Base-by-base conservation (phyloP, 2,113 vertebrate species). In the Capricornis sumatraensis region DNA sequence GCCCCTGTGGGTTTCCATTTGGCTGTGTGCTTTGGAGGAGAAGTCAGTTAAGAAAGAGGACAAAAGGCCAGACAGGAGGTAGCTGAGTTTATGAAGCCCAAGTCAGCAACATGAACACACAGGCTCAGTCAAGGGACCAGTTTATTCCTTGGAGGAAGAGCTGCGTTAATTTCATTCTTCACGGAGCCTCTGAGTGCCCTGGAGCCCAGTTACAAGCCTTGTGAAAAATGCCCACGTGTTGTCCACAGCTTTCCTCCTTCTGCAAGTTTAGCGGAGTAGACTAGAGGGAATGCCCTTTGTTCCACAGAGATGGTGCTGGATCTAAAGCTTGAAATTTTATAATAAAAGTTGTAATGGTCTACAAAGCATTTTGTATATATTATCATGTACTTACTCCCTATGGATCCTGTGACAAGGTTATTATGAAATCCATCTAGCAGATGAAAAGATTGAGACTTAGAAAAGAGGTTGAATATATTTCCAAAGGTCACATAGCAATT, bases 31-130 rank as follows among this genome's bases (percentile, higher is more conserved):
- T 96, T 93, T 98, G 93, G 81, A 76, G 53, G 28, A 96, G 60
- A 95, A 95, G 91, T 96, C 50, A 71, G 60, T 97, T 89, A 96
- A 83, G 94, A 95, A 95, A 96, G 94, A 74, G 43, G 62, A 76
- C 12, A 2, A 67, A 94, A 93, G 52, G 79, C 58, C 91, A 83
- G 52, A 52, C 0, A 86, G 79, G 90, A 93, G 58, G 19, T 45
- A 4, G 36, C 45, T 89, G 83, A 86, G 40, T 43, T 87, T 58
- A n/a, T 9, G 78, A 81, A 64, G 45, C 52, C 43, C 28, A 36
- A 86, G 36, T 47, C 81, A 50, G 91, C 82, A 95, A 57, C 28
- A 0, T 5, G 58, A 92, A n/a, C 28, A 64, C 58, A 28, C 10
- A 36, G 76, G 50, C 81, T 86, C 47, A 3, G 40, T 33, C 6